Base-by-base conservation (phyloP, 2,888 invertebrate genomes). In the Callinectes sapidus region DNA sequence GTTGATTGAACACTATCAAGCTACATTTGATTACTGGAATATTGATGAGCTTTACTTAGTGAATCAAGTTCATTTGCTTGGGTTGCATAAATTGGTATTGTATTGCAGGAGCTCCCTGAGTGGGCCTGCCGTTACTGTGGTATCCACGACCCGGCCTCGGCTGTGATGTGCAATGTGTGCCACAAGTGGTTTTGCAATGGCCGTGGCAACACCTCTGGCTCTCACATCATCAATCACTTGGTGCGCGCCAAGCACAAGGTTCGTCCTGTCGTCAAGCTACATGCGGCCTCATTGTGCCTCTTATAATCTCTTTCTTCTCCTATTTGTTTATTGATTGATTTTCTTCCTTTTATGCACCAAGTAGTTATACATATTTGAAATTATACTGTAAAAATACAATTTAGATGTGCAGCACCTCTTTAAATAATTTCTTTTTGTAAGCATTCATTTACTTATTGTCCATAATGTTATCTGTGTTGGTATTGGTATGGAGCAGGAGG, bases 121-220 rank as follows among this genome's bases (percentile, higher is more conserved):
- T 98, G 99, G 96, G 99, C 99, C 0, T 99, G 99, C 97, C 99
- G 99, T 96, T 99, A 99, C 96, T 99, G 99, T 96, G 99, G 99
- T 89, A 99, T 99, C 95, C 99, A 99, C 95, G 99, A 99, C 95
- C 99, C 99, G 0, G 97, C 98, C 95, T 98, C 98, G 95, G 99
- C 99, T 81, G 99, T 99, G 92, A 98, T 98, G 97, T 99, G 99
- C 96, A 99, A 99, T 96, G 97, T 98, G 94, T 99, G 99, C 96
- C 99, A 98, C 96, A 99, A 99, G 96, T 99, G 99, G 99, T 99
- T 99, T 96, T 99, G 99, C 96, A 99, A 99, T 96, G 99, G 99
- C 0, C 97, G 99, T 93, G 99, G 99, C 28, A 99, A 98, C 95
- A 99, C 99, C 1, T 99, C 99, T 0, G 99, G 98, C 48, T 99